Evolutionary conservation across 2,888 invertebrate genomes (phyloP).

Genomic region (Drosophila kuntzei): DNA sequence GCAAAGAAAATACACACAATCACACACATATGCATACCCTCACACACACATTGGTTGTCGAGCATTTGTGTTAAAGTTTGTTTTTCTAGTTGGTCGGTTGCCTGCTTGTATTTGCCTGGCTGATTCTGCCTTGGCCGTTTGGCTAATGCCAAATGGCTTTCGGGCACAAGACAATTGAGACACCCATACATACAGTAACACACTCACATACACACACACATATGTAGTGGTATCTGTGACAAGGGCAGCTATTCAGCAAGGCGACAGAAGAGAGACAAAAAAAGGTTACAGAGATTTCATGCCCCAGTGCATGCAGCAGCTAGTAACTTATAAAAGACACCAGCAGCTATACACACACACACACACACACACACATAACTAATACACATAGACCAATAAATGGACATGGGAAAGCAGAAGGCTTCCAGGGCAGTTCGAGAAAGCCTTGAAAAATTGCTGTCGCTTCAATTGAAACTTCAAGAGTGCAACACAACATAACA

Average conservation of each 20-base stretch:
- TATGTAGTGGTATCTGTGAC: conserved; percentile 41
- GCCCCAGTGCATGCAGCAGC: conserved; percentile 55
- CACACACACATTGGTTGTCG: conserved; percentile 20
- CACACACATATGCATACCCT: conserved; percentile 7
- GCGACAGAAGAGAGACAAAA: conserved; percentile 32
- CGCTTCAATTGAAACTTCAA: conserved; percentile 59
- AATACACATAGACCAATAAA: conserved; percentile 14
- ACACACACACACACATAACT: not conserved
- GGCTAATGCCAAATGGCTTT: conserved; percentile 66
- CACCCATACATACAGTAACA: conserved; percentile 36
- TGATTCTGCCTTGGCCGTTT: conserved; percentile 56
- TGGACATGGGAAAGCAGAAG: conserved; percentile 28
- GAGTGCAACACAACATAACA: conserved; percentile 37
- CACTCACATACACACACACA: conserved; percentile 1
- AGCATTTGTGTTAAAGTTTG: conserved; percentile 49
- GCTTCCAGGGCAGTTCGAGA: conserved; percentile 22
- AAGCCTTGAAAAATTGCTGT: conserved; percentile 57
- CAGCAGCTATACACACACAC: conserved; percentile 23
- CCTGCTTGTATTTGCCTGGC: conserved; percentile 54
- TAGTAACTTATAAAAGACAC: conserved; percentile 38
- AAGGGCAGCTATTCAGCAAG: conserved; percentile 54
- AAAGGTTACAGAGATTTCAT: conserved; percentile 76
- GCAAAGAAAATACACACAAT: conserved; percentile 15
- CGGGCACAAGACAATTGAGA: conserved; percentile 70
- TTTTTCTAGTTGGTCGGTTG: conserved; percentile 53